Base-by-base conservation (phyloP, 2,888 invertebrate species). In the Fragum sueziense region DNA sequence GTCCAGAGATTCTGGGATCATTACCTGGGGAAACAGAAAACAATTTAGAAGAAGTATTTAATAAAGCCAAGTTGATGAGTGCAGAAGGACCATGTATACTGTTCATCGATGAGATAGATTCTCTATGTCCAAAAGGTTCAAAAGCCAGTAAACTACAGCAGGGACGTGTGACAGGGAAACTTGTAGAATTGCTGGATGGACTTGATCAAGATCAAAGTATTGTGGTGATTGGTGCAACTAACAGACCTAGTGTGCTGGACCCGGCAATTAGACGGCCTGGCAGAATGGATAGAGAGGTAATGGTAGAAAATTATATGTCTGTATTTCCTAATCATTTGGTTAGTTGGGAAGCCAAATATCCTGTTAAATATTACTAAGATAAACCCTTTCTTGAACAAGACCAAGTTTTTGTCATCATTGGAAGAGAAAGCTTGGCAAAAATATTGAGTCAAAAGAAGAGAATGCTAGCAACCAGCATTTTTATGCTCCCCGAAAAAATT, bases 281-380 rank as follows among this genome's bases (percentile, higher is more conserved):
- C 0, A 93, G 95, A 54, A 94, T 95, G 85, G 94, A 94, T 80
- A 93, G 93, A 80, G 95, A 95, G 92, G 94, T 95, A 73, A 57
- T n/a, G n/a, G n/a, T n/a, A n/a, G n/a, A n/a, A n/a, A n/a, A n/a
- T n/a, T n/a, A n/a, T n/a, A n/a, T n/a, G n/a, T n/a, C n/a, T n/a
- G n/a, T n/a, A n/a, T n/a, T n/a, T n/a, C n/a, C n/a, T n/a, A n/a
- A n/a, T n/a, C n/a, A n/a, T n/a, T n/a, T n/a, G n/a, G n/a, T n/a
- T n/a, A n/a, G n/a, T n/a, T n/a, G n/a, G n/a, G n/a, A n/a, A n/a
- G n/a, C n/a, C n/a, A n/a, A n/a, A n/a, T n/a, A n/a, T n/a, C n/a
- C n/a, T n/a, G n/a, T n/a, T n/a, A n/a, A n/a, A n/a, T n/a, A n/a
- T n/a, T n/a, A n/a, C n/a, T n/a, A n/a, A n/a, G n/a, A n/a, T n/a